Conservation (phyloP, 2,797 vertebrate species). For the Cyclopterus lumpus region DNA sequence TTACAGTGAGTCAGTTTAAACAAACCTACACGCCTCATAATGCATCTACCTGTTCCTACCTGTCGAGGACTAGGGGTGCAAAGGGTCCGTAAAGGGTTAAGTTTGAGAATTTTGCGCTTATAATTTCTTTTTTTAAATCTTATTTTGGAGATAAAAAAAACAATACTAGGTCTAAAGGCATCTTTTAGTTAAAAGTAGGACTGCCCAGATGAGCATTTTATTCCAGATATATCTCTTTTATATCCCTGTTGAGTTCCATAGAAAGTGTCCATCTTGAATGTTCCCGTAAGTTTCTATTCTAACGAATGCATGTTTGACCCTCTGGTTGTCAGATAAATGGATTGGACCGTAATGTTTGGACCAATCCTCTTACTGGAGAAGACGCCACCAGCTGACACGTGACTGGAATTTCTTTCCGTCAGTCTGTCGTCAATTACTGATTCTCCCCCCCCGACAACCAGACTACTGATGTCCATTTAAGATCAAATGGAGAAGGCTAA, state of each 20-base stretch:
- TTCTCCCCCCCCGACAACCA: background rate
- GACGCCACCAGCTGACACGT: conserved; percentile 35
- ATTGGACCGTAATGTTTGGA: conserved; percentile 43
- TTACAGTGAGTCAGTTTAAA: background rate
- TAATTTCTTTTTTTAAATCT: no score
- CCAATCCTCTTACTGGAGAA: conserved; percentile 64
- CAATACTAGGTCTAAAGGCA: background rate
- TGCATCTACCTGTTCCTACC: conserved; percentile 7
- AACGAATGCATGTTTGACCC: background rate
- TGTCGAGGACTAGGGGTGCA: background rate
- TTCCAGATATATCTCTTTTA: background rate
- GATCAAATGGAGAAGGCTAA: no score
- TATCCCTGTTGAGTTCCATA: background rate
- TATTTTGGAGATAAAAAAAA: background rate
- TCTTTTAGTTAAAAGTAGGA: no score
- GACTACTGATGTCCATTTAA: no score
- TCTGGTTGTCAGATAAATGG: conserved; percentile 42
- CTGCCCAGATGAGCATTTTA: background rate
- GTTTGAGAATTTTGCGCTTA: background rate
- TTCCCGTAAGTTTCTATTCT: background rate
- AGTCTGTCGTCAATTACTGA: conserved; percentile 8
- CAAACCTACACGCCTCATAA: background rate
- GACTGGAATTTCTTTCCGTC: conserved; percentile 18
- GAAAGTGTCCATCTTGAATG: background rate
- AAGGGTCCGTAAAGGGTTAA: background rate